phyloP scores from a whole-genome alignment of 2,888 invertebrate genomes.

The Pecten maximus region DNA sequence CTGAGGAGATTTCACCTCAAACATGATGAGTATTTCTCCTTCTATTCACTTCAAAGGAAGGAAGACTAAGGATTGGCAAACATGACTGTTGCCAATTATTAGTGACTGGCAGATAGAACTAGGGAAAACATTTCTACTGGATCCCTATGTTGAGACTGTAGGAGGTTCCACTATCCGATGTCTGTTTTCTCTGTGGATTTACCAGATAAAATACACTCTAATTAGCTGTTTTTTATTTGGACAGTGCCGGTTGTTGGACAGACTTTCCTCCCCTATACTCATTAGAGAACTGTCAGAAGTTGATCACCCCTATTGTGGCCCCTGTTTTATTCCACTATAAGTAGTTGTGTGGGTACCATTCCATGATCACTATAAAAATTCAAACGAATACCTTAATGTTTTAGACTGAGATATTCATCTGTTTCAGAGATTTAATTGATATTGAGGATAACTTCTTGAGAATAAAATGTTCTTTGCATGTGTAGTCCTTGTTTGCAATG shows the following conservation, averaged over 20 bases:
- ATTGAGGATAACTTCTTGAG: background rate
- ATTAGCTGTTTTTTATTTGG: slow-evolving; percentile 16
- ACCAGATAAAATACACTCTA: background rate
- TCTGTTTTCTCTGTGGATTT: background rate
- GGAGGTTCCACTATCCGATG: background rate
- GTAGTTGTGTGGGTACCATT: background rate
- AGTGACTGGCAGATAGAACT: background rate
- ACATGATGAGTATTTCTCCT: slow-evolving; percentile 2
- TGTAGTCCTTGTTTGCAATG: no score
- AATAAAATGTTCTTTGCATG: no score
- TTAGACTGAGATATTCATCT: background rate
- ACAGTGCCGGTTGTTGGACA: slow-evolving; percentile 6
- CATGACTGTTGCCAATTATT: background rate
- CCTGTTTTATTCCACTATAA: background rate
- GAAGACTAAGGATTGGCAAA: background rate
- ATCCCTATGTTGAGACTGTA: background rate
- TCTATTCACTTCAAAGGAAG: background rate
- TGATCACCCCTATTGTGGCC: background rate
- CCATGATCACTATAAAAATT: background rate
- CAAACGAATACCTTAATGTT: no score
- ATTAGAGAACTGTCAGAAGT: background rate
- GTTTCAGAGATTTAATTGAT: background rate
- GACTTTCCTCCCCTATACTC: background rate
- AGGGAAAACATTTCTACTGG: background rate
- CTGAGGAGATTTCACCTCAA: background rate